Evolutionary conservation across 35 echinoderm and acorn worm genomes (phyloP).

Genomic region (Lytechinus pictus): DNA sequence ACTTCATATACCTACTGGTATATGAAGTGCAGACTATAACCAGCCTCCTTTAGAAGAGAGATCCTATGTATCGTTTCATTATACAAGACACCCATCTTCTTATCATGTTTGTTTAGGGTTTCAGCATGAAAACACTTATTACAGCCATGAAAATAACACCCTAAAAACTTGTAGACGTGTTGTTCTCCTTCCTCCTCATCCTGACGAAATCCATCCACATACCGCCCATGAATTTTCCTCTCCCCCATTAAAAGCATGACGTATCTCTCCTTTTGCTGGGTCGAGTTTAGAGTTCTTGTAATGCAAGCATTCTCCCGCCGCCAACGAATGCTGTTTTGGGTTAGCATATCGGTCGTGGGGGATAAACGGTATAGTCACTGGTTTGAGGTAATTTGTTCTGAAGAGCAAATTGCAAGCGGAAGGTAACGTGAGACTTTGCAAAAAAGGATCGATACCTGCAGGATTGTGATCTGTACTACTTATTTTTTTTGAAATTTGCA

Average conservation of each 20-base stretch:
- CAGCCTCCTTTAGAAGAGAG: background rate
- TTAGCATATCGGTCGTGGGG: background rate
- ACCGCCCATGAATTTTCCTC: background rate
- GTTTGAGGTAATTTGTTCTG: constrained; percentile 23
- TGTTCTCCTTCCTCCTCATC: background rate
- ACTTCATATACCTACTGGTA: too few species aligned
- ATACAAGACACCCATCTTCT: background rate
- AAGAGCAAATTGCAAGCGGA: background rate
- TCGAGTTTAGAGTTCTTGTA: background rate
- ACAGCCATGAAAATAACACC: constrained; percentile 9
- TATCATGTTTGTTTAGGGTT: background rate
- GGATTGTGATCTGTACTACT: too few species aligned
- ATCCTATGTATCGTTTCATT: background rate
- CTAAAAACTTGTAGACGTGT: background rate
- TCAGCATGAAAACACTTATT: background rate
- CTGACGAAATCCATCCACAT: background rate
- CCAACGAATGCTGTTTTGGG: background rate
- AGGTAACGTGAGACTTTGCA: background rate
- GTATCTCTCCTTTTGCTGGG: background rate
- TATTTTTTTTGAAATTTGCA: too few species aligned
- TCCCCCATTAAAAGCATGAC: background rate
- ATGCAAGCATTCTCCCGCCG: background rate
- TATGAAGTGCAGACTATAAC: too few species aligned
- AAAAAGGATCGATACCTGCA: too few species aligned
- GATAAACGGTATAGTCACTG: background rate